Base-by-base conservation (phyloP, 2,888 invertebrate genomes). In the Drosophila macrospina region DNA sequence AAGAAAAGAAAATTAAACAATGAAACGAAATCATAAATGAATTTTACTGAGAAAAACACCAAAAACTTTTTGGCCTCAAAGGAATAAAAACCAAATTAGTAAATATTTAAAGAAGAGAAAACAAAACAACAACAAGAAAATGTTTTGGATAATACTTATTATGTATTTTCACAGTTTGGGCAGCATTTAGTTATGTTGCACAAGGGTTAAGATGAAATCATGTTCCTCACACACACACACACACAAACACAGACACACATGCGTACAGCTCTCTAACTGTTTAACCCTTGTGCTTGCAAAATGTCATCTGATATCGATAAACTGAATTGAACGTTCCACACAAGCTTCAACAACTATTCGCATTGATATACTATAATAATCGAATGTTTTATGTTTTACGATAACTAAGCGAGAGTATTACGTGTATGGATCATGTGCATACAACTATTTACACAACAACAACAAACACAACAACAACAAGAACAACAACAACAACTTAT, bases 371-470 rank as follows among this genome's bases (percentile, higher is more conserved):
- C 13, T 20, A 6, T 28, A 20, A 2, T 20, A 20, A 2, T 2
- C 3, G 20, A 36, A 44, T 52, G 11, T 15, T 39, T 61, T 24
- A 51, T 54, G 13, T 47, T 56, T 66, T 56, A 30, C 11, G 20
- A 57, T 5, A 10, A 39, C 20, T 28, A 28, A 15, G 15, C 39
- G 48, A 34, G 51, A 42, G 36, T 73, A 66, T 45, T 60, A 55
- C 45, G 55, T 32, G 47, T 68, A 61, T 74, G 47, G 56, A 74
- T 74, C 66, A 80, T 65, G 73, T 70, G 74, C 67, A 75, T 69
- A 62, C 64, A 79, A 77, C 80, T 79, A 79, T 79, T 79, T 79
- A 80, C 80, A 78, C 34, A 68, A 60, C 61, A 50, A 63, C 47
- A 45, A 66, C 16, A 41, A 72, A 32, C 48, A 32, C 45, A 20